Conservation (phyloP, 1,140 invertebrate genomes). For the Polypedilum vanderplanki region DNA sequence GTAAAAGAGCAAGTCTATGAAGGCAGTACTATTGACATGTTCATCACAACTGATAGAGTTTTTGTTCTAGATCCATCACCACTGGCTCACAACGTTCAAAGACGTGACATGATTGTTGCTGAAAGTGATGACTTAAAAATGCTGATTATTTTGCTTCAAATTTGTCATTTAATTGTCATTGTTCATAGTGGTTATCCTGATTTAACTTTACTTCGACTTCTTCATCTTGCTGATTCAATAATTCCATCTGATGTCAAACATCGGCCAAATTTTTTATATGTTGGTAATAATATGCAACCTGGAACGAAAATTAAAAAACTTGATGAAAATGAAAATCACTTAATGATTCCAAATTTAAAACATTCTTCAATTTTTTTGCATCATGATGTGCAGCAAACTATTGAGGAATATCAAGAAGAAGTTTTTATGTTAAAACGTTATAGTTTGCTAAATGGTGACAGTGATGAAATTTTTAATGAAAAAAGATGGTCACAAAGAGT, state of each 20-base stretch:
- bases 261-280: constrained; percentile 40
- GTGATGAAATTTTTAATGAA: constrained; percentile 14
- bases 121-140: constrained; percentile 67
- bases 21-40: constrained; percentile 45
- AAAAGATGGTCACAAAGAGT: constrained; percentile 27
- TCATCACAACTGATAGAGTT: constrained; percentile 52
- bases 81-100: constrained; percentile 33
- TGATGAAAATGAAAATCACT: constrained; percentile 32
- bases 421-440: constrained; percentile 28
- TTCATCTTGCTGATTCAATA: constrained; percentile 37
- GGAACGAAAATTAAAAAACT: constrained; percentile 33
- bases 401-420: constrained; percentile 13
- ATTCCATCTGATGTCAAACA: constrained; percentile 37
- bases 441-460: neutral
- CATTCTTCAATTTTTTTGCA: neutral
- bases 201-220: constrained; percentile 48
- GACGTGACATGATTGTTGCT: constrained; percentile 34
- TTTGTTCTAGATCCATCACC: constrained; percentile 58
- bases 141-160: constrained; percentile 72
- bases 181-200: constrained; percentile 83
- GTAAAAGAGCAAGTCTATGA: constrained; percentile 34
- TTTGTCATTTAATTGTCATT: constrained; percentile 82
- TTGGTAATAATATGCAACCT: constrained; percentile 37
- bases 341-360: constrained; percentile 34
- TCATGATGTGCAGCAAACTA: neutral